phyloP scores from a whole-genome alignment of 1,140 invertebrate genomes.

The Drosophila seguyi region DNA sequence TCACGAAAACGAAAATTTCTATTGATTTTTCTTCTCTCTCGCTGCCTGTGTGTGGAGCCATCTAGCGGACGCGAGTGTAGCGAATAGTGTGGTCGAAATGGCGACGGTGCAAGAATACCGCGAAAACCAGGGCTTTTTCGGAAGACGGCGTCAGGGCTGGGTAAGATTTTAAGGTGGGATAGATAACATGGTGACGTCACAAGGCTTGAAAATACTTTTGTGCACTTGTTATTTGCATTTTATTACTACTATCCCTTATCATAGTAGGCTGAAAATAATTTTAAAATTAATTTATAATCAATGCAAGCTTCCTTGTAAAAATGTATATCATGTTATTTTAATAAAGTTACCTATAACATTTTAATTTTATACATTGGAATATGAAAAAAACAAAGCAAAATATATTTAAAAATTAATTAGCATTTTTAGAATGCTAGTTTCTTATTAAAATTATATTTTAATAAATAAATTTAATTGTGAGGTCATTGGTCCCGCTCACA shows the following conservation, averaged over 20 bases:
- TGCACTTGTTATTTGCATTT: neutral
- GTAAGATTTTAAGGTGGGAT: conserved; percentile 1
- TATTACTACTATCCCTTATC: neutral
- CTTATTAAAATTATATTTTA: neutral
- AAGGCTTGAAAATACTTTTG: neutral
- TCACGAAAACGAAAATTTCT: conserved; percentile 79
- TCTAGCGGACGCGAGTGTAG: conserved; percentile 56
- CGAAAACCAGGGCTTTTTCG: conserved; percentile 28
- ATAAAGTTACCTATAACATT: neutral
- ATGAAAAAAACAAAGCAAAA: neutral
- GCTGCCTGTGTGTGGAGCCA: conserved; percentile 60
- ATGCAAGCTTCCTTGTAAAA: too few relatives aligned
- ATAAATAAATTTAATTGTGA: neutral
- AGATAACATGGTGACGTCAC: neutral
- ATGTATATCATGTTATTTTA: too few relatives aligned
- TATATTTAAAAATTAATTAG: neutral
- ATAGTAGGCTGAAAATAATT: neutral
- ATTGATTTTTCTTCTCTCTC: conserved; percentile 80
- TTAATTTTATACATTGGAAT: neutral
- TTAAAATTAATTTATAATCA: too few relatives aligned
- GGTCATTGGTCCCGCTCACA: conserved; percentile 1
- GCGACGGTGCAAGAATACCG: neutral
- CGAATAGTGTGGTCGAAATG: conserved; percentile 40
- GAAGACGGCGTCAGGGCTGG: conserved; percentile 10
- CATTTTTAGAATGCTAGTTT: neutral